phyloP scores from a whole-genome alignment of 2,113 vertebrate genomes.

The Galemys pyrenaicus region DNA sequence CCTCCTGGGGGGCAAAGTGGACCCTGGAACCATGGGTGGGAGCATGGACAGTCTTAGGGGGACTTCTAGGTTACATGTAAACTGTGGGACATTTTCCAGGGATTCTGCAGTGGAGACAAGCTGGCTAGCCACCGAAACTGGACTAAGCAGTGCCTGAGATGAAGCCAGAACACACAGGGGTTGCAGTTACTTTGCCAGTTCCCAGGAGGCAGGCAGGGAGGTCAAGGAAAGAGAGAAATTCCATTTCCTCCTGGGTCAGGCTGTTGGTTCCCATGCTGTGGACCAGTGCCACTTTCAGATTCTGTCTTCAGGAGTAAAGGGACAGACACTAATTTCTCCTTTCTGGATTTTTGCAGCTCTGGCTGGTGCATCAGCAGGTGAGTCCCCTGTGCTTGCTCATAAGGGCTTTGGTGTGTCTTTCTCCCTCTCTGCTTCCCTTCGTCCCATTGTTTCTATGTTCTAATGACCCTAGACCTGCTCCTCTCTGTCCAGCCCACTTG shows the following conservation, averaged over 20 bases:
- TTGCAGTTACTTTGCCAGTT: not conserved
- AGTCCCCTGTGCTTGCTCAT: not conserved
- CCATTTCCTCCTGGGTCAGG: not conserved
- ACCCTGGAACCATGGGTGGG: not conserved
- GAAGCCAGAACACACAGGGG: not conserved
- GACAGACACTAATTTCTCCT: not conserved
- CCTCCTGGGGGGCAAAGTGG: too few relatives aligned
- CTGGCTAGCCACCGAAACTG: not conserved
- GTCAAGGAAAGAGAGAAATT: not conserved
- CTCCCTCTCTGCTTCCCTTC: not conserved
- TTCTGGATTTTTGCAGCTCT: slow-evolving; percentile 69
- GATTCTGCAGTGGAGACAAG: not conserved
- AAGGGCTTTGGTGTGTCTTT: not conserved
- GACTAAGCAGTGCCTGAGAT: not conserved
- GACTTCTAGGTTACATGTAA: not conserved
- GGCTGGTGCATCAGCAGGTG: not conserved
- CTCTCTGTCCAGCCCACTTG: not conserved
- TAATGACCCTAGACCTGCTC: not conserved
- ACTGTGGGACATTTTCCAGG: not conserved
- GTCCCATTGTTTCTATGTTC: not conserved
- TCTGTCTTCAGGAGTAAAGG: not conserved
- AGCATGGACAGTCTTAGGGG: not conserved
- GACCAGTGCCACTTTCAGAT: not conserved
- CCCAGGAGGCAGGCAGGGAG: not conserved
- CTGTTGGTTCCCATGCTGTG: too few relatives aligned